Evolutionary conservation across 2,888 invertebrate genomes (phyloP), one percentile per base, ranked within the genome.

Genomic region (Stenoptilia bipunctidactyla): DNA sequence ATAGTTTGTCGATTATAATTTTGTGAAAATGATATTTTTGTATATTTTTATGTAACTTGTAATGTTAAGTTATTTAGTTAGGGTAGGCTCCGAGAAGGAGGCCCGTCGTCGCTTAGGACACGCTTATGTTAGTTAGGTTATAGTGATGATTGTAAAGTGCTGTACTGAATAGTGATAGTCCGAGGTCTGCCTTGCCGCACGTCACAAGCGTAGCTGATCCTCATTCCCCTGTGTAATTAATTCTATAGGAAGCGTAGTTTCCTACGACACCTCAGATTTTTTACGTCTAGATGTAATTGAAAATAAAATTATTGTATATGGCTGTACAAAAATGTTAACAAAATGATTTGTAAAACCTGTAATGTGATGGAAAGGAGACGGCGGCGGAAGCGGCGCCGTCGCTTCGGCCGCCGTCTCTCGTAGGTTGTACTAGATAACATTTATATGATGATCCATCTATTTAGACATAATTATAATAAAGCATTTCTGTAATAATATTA

Each of bases 401-500:
- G 65, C 70, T 61, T 66, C 64, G 56, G 67, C 60, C 69, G 73
- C 58, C 71, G 55, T 67, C 68, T 55, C 71, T 68, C 55, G 73
- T 79, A 82, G 79, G 79, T 79, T 79, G 80, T 80, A 79, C 73
- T 82, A 83, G 82, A 80, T 80, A 74, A 85, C 83, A 74, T 83
- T 83, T 83, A 79, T 75, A 82, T 85, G 84, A 85, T 83, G 85
- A 87, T 85, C 85, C 86, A 86, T 86, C 84, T 86, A 85, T 83
- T 85, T 85, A 86, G 86, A 86, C 83, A 86, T 87, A 86, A 85
- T 86, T 86, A 77, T 83, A 80, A 86, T 86, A 86, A 87, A 87
- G 86, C 85, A 86, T 86, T 87, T 87, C 86, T 87, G 87, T 87
- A 87, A 86, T 86, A 86, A 86, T 80, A 83, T 83, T 80, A 80